Base-by-base conservation (phyloP, 2,888 invertebrate species). In the Lutraria lutraria region DNA sequence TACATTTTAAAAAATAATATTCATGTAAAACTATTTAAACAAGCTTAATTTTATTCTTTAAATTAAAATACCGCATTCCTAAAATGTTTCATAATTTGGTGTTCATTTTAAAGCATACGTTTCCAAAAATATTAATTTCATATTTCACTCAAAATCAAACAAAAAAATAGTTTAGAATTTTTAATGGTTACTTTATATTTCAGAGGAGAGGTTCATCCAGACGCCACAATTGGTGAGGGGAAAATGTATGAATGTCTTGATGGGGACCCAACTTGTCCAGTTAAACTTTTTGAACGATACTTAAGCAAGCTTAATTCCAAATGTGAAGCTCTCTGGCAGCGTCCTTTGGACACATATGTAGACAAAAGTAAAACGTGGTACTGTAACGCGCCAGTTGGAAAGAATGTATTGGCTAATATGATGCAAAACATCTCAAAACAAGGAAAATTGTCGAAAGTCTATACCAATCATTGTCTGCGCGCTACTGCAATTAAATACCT, bases 401-500 rank as follows among this genome's bases (percentile, higher is more conserved):
- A 87, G 56, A 89, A 89, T 21, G 87, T 72, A 21, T 86, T 91
- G 15, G 68, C 72, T 3, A 83, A 84, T 21, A 87, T 83, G 76
- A 89, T 91, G 89, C 79, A 72, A 8, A 72, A 89, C 25, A 82
- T 91, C 4, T 89, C 85, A 0, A 25, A 56, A 79, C n/a, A 63
- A 29, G 85, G 85, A 16, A 81, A 79, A 10, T 43, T 87, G 52
- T 89, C 87, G 10, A 31, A 63, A 34, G 10, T 19, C 0, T 91
- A 91, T 53, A 90, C 89, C n/a, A 88, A 89, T 43, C 91, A 91
- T 34, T 88, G 88, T 63, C 63, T 91, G 4, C 53, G 91, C n/a
- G 88, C 89, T 0, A 91, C 89, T 13, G 43, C 86, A 10, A 88
- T 86, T 21, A 56, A 79, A 6, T n/a, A 15, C 1, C 72, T 88